A percentile compares a stretch with the other conserved stretches of the same genome.
These are phyloP conservation scores for Pentalonia nigronervosa DNA, from an alignment of 1,140 invertebrate genomes.

Conservation along the genomic window DNA sequence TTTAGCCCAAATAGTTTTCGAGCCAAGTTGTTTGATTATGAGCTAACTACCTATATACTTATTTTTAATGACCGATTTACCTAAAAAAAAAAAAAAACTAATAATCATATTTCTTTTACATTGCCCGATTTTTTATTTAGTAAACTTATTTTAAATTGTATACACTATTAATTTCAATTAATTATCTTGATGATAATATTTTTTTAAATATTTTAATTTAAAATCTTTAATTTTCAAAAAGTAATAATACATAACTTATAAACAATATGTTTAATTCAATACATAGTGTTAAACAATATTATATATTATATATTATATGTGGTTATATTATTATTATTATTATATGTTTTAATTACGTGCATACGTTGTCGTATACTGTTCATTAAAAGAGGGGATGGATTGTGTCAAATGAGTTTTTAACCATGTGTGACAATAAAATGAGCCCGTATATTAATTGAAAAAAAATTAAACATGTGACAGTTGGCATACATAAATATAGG, in stretches of 20 bases:
- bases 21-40: background rate
- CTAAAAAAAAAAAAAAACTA: background rate
- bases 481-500: background rate
- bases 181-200: background rate
- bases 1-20: background rate
- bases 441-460: background rate
- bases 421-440: background rate
- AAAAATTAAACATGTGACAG: background rate
- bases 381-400: background rate
- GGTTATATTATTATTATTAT: background rate
- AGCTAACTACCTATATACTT: background rate
- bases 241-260: background rate
- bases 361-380: background rate
- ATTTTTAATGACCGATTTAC: conserved; percentile 10
- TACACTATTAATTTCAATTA: background rate
- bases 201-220: background rate
- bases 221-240: background rate
- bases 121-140: background rate
- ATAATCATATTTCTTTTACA: background rate
- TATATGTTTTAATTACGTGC: background rate
- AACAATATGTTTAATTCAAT: background rate
- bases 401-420: background rate
- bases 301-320: background rate
- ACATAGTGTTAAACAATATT: background rate
- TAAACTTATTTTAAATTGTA: background rate